Evolutionary conservation across 2,797 vertebrate genomes (phyloP).

Genomic region (Danio jaintianensis): DNA sequence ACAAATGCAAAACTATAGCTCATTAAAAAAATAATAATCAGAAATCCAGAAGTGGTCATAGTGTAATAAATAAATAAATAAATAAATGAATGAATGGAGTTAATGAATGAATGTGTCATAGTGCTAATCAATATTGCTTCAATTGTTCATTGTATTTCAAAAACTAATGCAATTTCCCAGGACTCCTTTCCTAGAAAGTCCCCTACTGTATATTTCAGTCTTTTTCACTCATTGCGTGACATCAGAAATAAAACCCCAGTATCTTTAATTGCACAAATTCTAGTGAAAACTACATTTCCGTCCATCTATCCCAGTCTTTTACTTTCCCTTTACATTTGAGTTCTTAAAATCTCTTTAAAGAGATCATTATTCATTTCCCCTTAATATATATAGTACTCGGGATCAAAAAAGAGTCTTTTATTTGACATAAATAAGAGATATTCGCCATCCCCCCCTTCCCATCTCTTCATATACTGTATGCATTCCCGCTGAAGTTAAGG

Average conservation of each 20-base stretch:
- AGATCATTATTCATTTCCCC: constrained; percentile 71
- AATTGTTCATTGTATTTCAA: background rate
- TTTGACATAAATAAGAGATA: constrained; percentile 67
- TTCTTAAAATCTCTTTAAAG: constrained; percentile 68
- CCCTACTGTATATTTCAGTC: no score
- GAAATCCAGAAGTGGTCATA: no score
- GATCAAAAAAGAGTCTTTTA: constrained; percentile 69
- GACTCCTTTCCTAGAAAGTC: background rate
- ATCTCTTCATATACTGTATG: constrained; percentile 57
- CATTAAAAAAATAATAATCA: no score
- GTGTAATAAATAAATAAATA: no score
- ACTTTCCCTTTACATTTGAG: constrained; percentile 61
- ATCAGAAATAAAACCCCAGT: constrained; percentile 65
- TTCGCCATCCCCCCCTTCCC: constrained; percentile 38
- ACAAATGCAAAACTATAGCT: no score
- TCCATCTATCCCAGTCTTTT: constrained; percentile 56
- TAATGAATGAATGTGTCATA: background rate
- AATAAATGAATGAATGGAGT: no score
- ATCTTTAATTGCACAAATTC: constrained; percentile 70
- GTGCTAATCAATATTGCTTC: background rate
- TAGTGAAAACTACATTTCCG: constrained; percentile 62
- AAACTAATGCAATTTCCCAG: background rate
- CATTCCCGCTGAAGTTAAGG: constrained; percentile 49
- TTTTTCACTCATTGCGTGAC: background rate
- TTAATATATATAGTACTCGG: constrained; percentile 37